These are phyloP conservation scores for Mechanitis mazaeus DNA, from an alignment of 2,888 invertebrate species.

Conservation along the genomic window DNA sequence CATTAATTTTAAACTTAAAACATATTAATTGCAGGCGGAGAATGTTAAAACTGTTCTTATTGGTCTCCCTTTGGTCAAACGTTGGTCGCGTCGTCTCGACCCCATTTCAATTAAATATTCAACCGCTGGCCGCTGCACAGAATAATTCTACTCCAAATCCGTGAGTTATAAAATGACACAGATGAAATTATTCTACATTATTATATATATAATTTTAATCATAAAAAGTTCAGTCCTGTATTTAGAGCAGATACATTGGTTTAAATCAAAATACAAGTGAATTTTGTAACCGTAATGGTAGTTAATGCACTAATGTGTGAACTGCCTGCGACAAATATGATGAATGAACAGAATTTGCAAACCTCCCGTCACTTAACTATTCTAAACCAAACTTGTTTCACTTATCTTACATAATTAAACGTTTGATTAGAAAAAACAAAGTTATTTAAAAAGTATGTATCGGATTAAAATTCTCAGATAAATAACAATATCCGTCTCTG, in stretches of 20 bases:
- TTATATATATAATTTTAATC: neutral
- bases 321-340: constrained; percentile 6
- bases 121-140: constrained; percentile 47
- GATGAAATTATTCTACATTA: neutral
- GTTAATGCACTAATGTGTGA: constrained; percentile 4
- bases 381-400: neutral
- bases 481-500: no score
- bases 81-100: constrained; percentile 26
- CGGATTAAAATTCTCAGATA: no score
- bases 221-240: no score
- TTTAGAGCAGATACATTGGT: neutral
- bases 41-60: no score
- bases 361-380: constrained; percentile 5
- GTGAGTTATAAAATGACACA: neutral
- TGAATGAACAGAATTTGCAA: constrained; percentile 8
- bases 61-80: no score
- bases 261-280: neutral
- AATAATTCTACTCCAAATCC: constrained; percentile 14
- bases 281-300: neutral
- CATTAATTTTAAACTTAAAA: no score
- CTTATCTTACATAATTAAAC: no score
- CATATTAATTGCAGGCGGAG: no score
- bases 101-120: constrained; percentile 59
- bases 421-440: no score
- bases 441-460: no score